A percentile compares a stretch with the other conserved stretches of the same genome.
These are phyloP conservation scores for Leptinotarsa rubiginosa DNA, from an alignment of 2,888 invertebrate genomes.

Conservation along the genomic window DNA sequence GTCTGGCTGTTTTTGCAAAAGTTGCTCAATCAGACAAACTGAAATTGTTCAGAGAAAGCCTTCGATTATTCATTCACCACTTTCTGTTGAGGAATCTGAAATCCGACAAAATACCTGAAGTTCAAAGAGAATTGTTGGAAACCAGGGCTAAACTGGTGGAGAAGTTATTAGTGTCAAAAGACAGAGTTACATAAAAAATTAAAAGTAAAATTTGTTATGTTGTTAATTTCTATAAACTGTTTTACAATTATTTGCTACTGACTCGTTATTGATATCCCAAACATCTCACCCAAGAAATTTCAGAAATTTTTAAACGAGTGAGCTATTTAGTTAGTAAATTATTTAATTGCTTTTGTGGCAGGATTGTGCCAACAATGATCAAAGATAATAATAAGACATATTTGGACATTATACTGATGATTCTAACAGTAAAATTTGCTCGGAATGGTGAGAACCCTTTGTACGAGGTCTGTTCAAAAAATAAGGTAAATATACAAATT, in stretches of 20 bases:
- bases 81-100: slow-evolving; percentile 80
- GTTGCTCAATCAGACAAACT: slow-evolving; percentile 81
- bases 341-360: too few relatives aligned
- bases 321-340: too few relatives aligned
- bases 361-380: too few relatives aligned
- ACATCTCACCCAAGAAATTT: too few relatives aligned
- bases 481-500: too few relatives aligned
- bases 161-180: slow-evolving; percentile 68
- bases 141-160: slow-evolving; percentile 75
- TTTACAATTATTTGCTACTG: not conserved
- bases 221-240: not conserved
- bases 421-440: too few relatives aligned
- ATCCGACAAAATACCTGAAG: slow-evolving; percentile 65
- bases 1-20: slow-evolving; percentile 76
- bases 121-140: slow-evolving; percentile 68
- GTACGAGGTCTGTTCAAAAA: too few relatives aligned
- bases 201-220: not conserved
- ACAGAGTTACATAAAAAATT: slow-evolving; percentile 26
- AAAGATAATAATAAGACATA: too few relatives aligned
- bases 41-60: slow-evolving; percentile 83
- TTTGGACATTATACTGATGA: too few relatives aligned
- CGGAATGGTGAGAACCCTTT: too few relatives aligned
- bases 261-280: not conserved
- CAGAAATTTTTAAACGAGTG: too few relatives aligned
- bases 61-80: slow-evolving; percentile 87